Conservation (phyloP, 2,113 vertebrate genomes). For the Edolisoma coerulescens region DNA sequence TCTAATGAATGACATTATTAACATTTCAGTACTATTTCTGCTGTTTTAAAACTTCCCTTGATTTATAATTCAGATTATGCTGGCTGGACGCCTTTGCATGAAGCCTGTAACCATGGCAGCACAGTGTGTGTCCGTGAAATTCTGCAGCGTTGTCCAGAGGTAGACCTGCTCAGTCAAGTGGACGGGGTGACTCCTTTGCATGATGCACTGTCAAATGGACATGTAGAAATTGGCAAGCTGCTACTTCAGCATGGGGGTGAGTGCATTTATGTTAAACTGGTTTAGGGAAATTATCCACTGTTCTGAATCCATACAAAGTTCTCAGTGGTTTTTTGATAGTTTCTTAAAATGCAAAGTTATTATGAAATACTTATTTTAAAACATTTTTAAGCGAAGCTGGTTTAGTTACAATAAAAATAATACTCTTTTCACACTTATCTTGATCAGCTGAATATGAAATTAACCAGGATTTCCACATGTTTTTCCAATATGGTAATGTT, state of each 20-base stretch:
- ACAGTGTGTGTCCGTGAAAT: conserved; percentile 87
- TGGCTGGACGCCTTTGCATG: conserved; percentile 96
- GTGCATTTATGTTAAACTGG: conserved; percentile 66
- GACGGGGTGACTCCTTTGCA: conserved; percentile 92
- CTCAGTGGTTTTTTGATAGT: background rate
- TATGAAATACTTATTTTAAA: conserved; percentile 27
- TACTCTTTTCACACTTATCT: conserved; percentile 29
- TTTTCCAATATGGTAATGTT: conserved; percentile 9
- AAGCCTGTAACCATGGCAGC: conserved; percentile 97
- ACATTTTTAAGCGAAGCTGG: conserved; percentile 21
- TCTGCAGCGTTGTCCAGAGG: conserved; percentile 83
- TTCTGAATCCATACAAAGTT: conserved; percentile 18
- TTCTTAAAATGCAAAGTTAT: background rate
- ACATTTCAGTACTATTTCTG: conserved; percentile 49
- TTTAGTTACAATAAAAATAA: conserved; percentile 49
- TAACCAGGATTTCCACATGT: background rate
- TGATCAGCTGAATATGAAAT: conserved; percentile 21
- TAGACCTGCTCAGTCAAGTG: conserved; percentile 86
- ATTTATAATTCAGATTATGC: conserved; percentile 89
- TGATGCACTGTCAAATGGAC: conserved; percentile 87
- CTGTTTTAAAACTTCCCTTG: conserved; percentile 76
- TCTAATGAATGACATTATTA: conserved; percentile 8
- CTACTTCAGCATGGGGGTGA: conserved; percentile 87
- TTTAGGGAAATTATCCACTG: conserved; percentile 46
- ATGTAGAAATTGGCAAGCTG: conserved; percentile 88